Conservation (phyloP, 1,140 invertebrate species). For the Venturia canescens region DNA sequence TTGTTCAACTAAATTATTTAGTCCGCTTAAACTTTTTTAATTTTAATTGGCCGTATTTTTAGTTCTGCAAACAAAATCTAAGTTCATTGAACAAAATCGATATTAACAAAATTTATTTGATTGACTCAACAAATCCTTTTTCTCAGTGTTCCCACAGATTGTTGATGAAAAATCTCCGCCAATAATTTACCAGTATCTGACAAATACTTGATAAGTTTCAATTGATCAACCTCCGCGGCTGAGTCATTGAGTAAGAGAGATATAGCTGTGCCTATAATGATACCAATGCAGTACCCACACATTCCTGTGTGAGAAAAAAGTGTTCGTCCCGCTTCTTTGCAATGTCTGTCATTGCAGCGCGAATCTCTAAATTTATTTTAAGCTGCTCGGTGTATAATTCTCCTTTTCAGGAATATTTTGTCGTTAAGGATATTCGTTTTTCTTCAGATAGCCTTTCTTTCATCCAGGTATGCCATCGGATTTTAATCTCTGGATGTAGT, state of each 20-base stretch:
- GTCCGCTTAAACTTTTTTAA: too few species aligned
- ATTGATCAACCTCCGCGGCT: conserved; percentile 9
- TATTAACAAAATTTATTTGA: too few species aligned
- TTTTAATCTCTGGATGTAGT: conserved; percentile 35
- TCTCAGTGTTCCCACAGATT: conserved; percentile 10
- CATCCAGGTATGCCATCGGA: conserved; percentile 1
- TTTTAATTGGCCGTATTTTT: too few species aligned
- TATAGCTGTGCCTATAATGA: conserved; percentile 39
- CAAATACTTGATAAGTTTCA: conserved; percentile 26
- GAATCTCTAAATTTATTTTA: background rate
- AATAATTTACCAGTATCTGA: conserved; percentile 27
- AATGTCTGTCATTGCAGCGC: conserved; percentile 38
- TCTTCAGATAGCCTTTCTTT: conserved; percentile 32
- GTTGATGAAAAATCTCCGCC: conserved; percentile 26
- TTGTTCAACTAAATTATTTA: too few species aligned
- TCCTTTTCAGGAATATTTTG: conserved; percentile 36
- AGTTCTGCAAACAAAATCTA: too few species aligned
- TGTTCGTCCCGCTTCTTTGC: conserved; percentile 50
- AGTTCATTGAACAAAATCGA: too few species aligned
- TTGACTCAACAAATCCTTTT: too few species aligned
- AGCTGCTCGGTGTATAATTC: background rate
- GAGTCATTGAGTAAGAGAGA: conserved; percentile 36
- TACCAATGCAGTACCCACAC: conserved; percentile 42
- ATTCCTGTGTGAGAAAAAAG: conserved; percentile 51
- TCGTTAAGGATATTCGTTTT: conserved; percentile 30